Conservation (phyloP, 2,113 vertebrate genomes). For the Microcebus ravelobensis region DNA sequence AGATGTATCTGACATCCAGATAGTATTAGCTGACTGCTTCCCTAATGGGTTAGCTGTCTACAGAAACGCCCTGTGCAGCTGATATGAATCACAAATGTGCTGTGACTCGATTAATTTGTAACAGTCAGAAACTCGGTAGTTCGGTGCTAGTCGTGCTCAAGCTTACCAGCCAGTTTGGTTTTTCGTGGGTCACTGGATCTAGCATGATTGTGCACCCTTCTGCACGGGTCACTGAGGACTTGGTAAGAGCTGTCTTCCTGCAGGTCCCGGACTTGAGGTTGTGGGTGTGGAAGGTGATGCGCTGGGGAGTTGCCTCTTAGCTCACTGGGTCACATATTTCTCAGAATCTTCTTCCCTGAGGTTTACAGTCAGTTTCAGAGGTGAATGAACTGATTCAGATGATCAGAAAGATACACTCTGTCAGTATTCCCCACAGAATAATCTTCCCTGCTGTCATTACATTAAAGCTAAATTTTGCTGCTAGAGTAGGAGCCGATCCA, state of each 20-base stretch:
- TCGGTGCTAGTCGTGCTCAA: not conserved
- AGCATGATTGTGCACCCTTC: rapidly evolving
- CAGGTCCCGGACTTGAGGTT: not conserved
- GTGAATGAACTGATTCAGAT: not conserved
- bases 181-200: not conserved
- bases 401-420: not conserved
- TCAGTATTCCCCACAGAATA: not conserved
- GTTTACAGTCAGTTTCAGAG: constrained; percentile 18
- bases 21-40: not conserved
- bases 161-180: not conserved
- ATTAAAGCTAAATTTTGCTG: not conserved
- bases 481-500: not conserved
- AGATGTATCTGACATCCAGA: not conserved
- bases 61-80: not conserved
- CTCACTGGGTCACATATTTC: not conserved
- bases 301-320: not conserved
- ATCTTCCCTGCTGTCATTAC: not conserved
- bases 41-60: not conserved
- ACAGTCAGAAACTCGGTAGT: not conserved
- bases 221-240: rapidly evolving
- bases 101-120: not conserved
- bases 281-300: not conserved
- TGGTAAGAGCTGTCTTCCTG: too few relatives aligned
- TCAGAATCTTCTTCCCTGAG: constrained; percentile 43
- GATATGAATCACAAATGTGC: not conserved